A percentile compares a stretch with the other conserved stretches of the same genome.
phyloP scores from a whole-genome alignment of 1,140 invertebrate species.

The Melanaphis sacchari region DNA sequence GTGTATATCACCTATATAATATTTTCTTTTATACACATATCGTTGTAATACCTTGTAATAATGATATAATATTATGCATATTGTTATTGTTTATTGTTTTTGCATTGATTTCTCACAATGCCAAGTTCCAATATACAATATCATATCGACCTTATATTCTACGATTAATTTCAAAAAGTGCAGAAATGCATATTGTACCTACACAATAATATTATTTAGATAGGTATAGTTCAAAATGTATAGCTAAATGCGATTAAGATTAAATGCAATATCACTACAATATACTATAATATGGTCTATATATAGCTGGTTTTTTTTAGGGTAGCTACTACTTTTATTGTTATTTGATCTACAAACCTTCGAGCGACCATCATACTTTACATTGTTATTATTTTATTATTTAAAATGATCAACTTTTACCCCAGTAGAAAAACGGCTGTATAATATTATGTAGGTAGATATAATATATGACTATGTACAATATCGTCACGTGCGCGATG shows the following conservation, averaged over 20 bases:
- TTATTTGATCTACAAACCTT: neutral
- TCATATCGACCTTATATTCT: neutral
- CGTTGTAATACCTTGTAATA: neutral
- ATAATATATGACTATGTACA: neutral
- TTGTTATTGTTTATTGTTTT: neutral
- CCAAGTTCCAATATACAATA: neutral
- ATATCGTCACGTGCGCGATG: neutral
- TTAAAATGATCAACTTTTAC: constrained; percentile 8
- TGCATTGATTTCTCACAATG: neutral
- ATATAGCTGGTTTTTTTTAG: neutral
- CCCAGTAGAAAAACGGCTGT: neutral
- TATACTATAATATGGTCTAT: neutral
- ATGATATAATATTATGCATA: neutral
- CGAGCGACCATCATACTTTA: neutral
- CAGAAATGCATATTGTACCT: neutral
- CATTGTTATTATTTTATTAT: constrained; percentile 13
- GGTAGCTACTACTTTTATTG: neutral
- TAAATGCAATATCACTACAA: neutral
- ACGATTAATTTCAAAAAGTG: neutral
- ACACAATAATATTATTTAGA: neutral
- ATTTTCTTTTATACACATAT: neutral
- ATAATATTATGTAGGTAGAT: neutral
- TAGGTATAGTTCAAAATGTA: no score
- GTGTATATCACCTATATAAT: neutral
- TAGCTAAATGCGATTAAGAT: neutral